A percentile compares a stretch with the other conserved stretches of the same genome.
phyloP scores from a whole-genome alignment of 2,797 vertebrate genomes.

The Myotis vivesi region DNA sequence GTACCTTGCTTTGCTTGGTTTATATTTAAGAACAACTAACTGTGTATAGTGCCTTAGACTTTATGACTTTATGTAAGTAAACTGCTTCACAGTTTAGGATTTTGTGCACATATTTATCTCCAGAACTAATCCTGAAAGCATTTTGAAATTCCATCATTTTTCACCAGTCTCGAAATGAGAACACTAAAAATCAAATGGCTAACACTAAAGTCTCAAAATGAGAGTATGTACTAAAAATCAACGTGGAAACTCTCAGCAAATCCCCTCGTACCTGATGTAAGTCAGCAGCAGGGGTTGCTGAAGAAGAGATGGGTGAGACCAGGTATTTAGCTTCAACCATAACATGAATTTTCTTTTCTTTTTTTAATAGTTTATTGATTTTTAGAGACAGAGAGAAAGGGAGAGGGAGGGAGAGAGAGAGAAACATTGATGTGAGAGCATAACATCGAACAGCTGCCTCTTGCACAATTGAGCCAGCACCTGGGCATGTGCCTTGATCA shows the following conservation, averaged over 20 bases:
- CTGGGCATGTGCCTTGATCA: not conserved
- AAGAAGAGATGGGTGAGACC: not conserved
- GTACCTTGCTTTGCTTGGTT: not conserved
- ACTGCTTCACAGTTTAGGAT: not conserved
- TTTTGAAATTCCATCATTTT: slow-evolving; percentile 43
- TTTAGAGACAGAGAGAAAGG: not conserved
- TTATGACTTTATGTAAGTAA: not conserved
- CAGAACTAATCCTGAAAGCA: slow-evolving; percentile 38
- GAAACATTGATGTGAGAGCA: not conserved
- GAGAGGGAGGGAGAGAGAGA: not conserved
- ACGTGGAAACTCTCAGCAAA: not conserved
- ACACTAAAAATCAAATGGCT: slow-evolving; percentile 27
- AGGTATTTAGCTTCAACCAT: not conserved
- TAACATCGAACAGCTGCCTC: not conserved
- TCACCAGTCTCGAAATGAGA: not conserved
- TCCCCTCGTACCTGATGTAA: not conserved
- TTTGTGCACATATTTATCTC: not conserved
- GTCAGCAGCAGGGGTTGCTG: not conserved
- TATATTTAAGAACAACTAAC: not conserved
- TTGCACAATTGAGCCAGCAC: not conserved
- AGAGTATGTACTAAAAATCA: not conserved
- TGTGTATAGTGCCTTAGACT: not conserved
- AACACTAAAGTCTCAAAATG: not conserved
- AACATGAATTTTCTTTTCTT: not conserved
- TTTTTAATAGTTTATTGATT: not conserved